These are phyloP conservation scores for Megathymus violae DNA, from an alignment of 1,140 invertebrate genomes.

Conservation along the genomic window DNA sequence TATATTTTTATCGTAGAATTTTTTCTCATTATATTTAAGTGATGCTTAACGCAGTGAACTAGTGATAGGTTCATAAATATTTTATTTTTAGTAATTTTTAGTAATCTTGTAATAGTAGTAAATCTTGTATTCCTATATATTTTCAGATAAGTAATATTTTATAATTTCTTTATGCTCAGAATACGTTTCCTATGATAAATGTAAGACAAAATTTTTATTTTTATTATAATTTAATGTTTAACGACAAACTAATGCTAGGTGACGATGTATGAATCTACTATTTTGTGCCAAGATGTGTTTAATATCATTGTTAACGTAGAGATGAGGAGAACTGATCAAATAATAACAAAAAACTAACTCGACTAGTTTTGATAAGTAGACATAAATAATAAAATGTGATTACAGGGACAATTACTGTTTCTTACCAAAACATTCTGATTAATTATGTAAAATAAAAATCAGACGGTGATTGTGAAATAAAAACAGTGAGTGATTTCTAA, in stretches of 20 bases:
- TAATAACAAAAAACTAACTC: neutral
- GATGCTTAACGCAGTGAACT: neutral
- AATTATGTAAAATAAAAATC: no score
- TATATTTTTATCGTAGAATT: neutral
- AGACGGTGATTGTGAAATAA: no score
- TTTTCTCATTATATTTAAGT: neutral
- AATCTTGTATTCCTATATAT: conserved; percentile 13
- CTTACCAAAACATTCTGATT: neutral
- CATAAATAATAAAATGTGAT: neutral
- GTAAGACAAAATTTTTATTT: conserved; percentile 25
- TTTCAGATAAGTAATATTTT: conserved; percentile 17
- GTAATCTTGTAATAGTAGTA: no score
- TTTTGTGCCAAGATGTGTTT: conserved; percentile 2
- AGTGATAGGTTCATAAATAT: neutral
- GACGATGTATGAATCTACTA: neutral
- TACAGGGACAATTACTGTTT: neutral
- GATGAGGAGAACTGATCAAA: conserved; percentile 4
- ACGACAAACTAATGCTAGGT: conserved; percentile 12
- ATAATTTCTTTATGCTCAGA: conserved; percentile 23
- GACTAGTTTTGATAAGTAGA: neutral
- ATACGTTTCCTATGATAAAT: conserved; percentile 30
- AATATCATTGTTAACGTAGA: conserved; percentile 2
- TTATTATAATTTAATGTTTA: conserved; percentile 12
- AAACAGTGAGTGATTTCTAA: no score
- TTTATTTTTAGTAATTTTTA: neutral